These are phyloP conservation scores for Halcyon smyrnensis DNA, from an alignment of 2,797 vertebrate genomes.

Conservation along the genomic window DNA sequence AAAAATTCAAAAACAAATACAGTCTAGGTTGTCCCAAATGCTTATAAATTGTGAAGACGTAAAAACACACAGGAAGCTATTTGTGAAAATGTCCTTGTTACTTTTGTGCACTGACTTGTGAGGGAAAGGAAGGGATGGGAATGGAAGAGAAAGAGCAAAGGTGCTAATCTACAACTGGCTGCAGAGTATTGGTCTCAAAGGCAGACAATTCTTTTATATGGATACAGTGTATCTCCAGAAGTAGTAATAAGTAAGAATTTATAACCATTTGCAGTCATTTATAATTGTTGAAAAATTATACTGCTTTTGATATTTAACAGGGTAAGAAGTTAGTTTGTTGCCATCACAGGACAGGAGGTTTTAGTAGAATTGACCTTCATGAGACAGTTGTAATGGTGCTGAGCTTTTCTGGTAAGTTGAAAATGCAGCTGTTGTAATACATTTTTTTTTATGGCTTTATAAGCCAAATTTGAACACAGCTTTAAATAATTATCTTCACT, in stretches of 20 bases:
- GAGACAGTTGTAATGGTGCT: background rate
- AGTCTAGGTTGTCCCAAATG: background rate
- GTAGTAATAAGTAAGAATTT: background rate
- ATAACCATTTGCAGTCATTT: background rate
- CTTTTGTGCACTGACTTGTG: background rate
- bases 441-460: background rate
- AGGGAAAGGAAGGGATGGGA: background rate
- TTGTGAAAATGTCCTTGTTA: background rate
- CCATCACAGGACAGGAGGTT: background rate
- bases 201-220: background rate
- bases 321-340: background rate
- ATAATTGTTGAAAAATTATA: slow-evolving; percentile 17
- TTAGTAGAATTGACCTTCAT: background rate
- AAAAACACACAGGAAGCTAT: background rate
- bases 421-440: background rate
- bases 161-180: background rate
- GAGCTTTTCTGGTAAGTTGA: background rate
- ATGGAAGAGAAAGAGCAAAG: background rate
- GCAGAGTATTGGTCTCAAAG: background rate
- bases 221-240: background rate
- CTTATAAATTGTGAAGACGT: background rate
- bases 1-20: background rate
- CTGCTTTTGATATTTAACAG: background rate
- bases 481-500: background rate
- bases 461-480: background rate